Evolutionary conservation across 2,888 invertebrate genomes (phyloP).

Genomic region (Philereme transversata): DNA sequence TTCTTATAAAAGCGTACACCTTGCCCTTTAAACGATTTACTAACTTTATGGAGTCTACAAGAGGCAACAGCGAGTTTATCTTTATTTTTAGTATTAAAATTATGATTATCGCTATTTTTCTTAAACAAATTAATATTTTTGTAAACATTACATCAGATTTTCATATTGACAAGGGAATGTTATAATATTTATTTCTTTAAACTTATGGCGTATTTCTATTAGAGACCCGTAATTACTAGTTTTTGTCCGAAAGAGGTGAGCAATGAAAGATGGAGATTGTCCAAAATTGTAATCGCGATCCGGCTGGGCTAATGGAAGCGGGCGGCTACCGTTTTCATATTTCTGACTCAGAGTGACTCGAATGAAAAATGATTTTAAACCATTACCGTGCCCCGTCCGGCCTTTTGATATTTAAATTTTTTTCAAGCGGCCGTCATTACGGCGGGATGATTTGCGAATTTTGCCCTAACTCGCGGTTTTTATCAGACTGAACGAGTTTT

Average conservation of each 20-base stretch:
- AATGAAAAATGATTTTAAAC: conserved; percentile 84
- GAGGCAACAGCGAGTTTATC: no score
- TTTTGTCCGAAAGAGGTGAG: conserved; percentile 51
- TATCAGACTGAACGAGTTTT: conserved; percentile 77
- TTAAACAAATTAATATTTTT: no score
- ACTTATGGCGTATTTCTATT: conserved; percentile 48
- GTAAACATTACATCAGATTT: no score
- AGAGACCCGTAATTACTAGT: conserved; percentile 45
- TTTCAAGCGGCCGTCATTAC: conserved; percentile 83
- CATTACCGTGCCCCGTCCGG: conserved; percentile 82
- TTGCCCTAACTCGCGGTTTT: conserved; percentile 79
- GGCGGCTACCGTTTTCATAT: conserved; percentile 80
- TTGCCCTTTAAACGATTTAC: no score
- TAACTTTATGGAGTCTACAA: no score
- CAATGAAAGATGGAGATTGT: conserved; percentile 69
- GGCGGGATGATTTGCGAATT: conserved; percentile 81
- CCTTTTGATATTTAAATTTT: conserved; percentile 84
- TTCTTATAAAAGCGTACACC: no score
- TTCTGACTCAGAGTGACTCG: conserved; percentile 80
- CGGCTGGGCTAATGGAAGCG: conserved; percentile 69
- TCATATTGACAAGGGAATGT: no score
- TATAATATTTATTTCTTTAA: no score
- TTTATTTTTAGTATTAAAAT: no score
- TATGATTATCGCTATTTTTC: no score
- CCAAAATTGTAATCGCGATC: conserved; percentile 72